Percentiles rank a stretch among this genome's conserved stretches.
phyloP scores from a whole-genome alignment of 64 coral and sea anemone genomes.

The Astreopora myriophthalma region DNA sequence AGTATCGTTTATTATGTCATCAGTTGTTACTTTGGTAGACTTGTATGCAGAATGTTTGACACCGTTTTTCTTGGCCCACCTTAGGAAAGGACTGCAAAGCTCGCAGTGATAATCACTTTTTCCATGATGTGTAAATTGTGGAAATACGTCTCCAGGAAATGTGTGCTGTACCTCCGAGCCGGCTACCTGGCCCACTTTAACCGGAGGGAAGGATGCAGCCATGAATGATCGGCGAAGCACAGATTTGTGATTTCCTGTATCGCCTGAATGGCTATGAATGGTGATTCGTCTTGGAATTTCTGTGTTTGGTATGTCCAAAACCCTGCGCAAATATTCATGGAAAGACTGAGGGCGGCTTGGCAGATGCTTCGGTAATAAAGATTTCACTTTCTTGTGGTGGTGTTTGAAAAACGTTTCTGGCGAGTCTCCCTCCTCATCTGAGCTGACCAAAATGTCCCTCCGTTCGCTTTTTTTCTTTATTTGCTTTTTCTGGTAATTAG shows the following conservation, averaged over 20 bases:
- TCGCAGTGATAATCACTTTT: constrained; percentile 26
- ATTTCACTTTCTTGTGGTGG: constrained; percentile 9
- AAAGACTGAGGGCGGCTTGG: background rate
- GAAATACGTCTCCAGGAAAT: constrained; percentile 1
- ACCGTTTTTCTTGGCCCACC: constrained; percentile 21
- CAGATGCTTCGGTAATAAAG: background rate
- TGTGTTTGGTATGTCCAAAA: background rate
- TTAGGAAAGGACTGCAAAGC: constrained; percentile 12
- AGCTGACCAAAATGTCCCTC: background rate
- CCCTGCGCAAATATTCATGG: background rate
- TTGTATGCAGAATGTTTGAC: background rate
- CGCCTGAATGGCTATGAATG: background rate
- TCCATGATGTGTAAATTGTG: constrained; percentile 22
- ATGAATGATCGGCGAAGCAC: background rate
- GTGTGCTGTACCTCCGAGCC: background rate
- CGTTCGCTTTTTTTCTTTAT: background rate
- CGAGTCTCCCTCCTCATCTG: background rate
- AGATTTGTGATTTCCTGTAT: background rate
- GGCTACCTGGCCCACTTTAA: background rate
- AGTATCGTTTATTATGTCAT: constrained; percentile 34
- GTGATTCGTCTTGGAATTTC: constrained; percentile 9
- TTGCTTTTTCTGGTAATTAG: background rate
- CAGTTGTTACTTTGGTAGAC: background rate
- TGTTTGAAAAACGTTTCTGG: background rate
- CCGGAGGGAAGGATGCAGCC: background rate